These are phyloP conservation scores for Asobara japonica DNA, from an alignment of 1,140 invertebrate genomes.

Conservation along the genomic window DNA sequence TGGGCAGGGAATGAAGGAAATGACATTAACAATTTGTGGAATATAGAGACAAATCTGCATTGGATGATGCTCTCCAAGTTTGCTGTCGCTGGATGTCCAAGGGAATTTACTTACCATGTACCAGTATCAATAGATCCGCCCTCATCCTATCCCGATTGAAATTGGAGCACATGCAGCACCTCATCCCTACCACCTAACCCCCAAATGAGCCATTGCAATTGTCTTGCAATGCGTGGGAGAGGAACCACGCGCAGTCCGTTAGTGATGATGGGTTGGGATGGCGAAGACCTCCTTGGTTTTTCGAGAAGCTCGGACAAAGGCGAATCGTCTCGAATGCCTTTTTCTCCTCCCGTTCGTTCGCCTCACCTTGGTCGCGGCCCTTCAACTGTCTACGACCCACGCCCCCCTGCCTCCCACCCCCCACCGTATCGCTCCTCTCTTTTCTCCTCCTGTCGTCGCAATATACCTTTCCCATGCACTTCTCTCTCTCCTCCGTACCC, in stretches of 20 bases:
- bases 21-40: too few relatives aligned
- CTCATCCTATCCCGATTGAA: too few relatives aligned
- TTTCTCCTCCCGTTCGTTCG: constrained; percentile 38
- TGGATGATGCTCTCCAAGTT: too few relatives aligned
- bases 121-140: too few relatives aligned
- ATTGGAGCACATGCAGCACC: too few relatives aligned
- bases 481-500: constrained; percentile 21
- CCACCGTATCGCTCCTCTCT: constrained; percentile 24
- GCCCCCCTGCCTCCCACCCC: constrained; percentile 47
- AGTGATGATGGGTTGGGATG: not conserved
- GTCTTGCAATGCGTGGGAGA: too few relatives aligned
- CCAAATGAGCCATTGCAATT: too few relatives aligned
- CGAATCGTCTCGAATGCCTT: constrained; percentile 37
- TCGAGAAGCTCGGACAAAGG: constrained; percentile 42
- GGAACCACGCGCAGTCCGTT: constrained; percentile 33
- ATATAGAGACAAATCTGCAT: too few relatives aligned
- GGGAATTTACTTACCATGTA: too few relatives aligned
- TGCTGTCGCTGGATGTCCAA: too few relatives aligned
- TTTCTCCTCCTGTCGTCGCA: constrained; percentile 14
- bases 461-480: constrained; percentile 17
- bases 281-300: constrained; percentile 26
- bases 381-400: constrained; percentile 63
- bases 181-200: too few relatives aligned
- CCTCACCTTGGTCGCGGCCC: constrained; percentile 62
- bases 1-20: too few relatives aligned